Evolutionary conservation across 2,113 vertebrate genomes (phyloP), one percentile per base, ranked within the genome.

Genomic region (Hipposideros armiger): DNA sequence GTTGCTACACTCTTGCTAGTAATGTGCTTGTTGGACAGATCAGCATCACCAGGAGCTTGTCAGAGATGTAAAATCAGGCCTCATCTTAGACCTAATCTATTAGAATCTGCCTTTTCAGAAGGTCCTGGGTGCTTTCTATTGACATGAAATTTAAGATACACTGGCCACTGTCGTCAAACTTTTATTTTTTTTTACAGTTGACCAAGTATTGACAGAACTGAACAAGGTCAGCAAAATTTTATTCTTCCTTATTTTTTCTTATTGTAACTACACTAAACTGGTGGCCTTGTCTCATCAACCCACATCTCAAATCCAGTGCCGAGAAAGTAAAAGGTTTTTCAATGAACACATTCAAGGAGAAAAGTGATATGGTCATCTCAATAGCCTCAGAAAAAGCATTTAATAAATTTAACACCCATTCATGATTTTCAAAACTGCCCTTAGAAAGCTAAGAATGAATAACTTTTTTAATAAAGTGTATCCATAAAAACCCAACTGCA

Each of bases 361-460:
- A 89, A 90, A 50, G 22, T 36, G 50, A 36, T 67, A 62, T 15
- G 36, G 36, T 95, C n/a, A 77, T 87, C 14, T 80, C 40, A 78
- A 90, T 2, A 81, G 89, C 60, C 54, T 72, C 78, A 95, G 66
- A 82, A 94, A 95, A 90, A 82, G 36, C 40, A 72, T 54, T 73
- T 91, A 74, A 72, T 86, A 83, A 77, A 77, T 54, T 91, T 92
- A 93, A 80, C 11, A 93, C 13, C 54, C 56, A 90, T 74, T 69
- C 14, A 80, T 40, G 32, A 85, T 74, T 91, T 84, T 56, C 30
- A 91, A 62, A 93, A 95, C 88, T 54, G 42, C 24, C 45, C 40
- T 83, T 50, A 52, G 67, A 94, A 88, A 92, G 58, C 52, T 30
- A 47, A 6, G 42, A 70, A 72, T 36, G 54, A 42, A 64, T 22